Conservation (phyloP, 30 jellyfish, hydroid and myxozoan genomes). For the Cassiopea xamachana region DNA sequence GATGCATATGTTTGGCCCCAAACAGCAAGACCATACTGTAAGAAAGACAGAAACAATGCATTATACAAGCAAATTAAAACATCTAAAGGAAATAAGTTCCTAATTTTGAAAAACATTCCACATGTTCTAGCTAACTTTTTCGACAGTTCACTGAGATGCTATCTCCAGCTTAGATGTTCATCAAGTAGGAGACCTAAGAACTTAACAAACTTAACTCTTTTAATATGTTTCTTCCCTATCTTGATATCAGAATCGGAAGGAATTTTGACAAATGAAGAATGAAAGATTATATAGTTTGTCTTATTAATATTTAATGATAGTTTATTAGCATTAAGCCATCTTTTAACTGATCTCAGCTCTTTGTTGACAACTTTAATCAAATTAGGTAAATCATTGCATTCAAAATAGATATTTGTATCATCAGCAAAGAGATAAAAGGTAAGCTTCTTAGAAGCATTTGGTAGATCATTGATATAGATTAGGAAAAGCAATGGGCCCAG, state of each 20-base stretch:
- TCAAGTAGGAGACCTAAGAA: slow-evolving; percentile 53
- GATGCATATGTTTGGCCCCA: slow-evolving; percentile 62
- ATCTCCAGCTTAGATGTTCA: slow-evolving; percentile 60
- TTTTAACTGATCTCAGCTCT: slow-evolving; percentile 23
- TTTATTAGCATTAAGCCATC: slow-evolving; percentile 44
- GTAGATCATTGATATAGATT: slow-evolving; percentile 58
- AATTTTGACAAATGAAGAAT: slow-evolving; percentile 30
- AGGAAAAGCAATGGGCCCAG: slow-evolving; percentile 68
- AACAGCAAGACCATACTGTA: slow-evolving; percentile 40
- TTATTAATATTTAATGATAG: slow-evolving; percentile 26
- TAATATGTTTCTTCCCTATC: slow-evolving; percentile 37
- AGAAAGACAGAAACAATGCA: slow-evolving; percentile 31
- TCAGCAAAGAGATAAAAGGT: slow-evolving; percentile 65
- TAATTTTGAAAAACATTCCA: slow-evolving; percentile 49
- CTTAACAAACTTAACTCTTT: slow-evolving; percentile 30
- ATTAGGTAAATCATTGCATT: slow-evolving; percentile 41
- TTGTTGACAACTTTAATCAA: slow-evolving; percentile 19
- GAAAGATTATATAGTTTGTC: slow-evolving; percentile 43
- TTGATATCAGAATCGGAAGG: slow-evolving; percentile 24
- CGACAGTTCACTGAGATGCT: slow-evolving; percentile 46
- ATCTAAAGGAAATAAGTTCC: slow-evolving; percentile 35
- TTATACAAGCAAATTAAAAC: slow-evolving; percentile 41
- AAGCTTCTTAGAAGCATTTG: slow-evolving; percentile 52
- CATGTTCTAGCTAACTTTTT: slow-evolving; percentile 37
- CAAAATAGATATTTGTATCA: slow-evolving; percentile 60